Evolutionary conservation across 2,797 vertebrate genomes (phyloP), one percentile per base, ranked within the genome.

Genomic region (Platalea minor): DNA sequence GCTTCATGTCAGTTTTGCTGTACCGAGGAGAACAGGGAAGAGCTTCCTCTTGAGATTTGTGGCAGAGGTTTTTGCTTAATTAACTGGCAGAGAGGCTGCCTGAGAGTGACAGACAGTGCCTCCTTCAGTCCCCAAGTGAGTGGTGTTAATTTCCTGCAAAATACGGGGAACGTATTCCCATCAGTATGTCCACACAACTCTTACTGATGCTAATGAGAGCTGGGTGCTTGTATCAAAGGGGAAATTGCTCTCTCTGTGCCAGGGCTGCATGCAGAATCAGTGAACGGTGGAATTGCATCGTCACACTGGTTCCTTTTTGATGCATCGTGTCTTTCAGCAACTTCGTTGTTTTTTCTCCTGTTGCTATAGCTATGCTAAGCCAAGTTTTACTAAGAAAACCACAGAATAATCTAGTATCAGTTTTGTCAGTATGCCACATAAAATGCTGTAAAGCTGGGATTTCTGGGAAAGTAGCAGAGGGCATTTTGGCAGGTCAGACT

Each of bases 91-190:
- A 92, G 91, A 72, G 54, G 46, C 69, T 85, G 82, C 45, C 79
- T 83, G 86, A 84, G 89, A 85, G 60, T 96, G 96, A 96, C 95
- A 96, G 94, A 83, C 61, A 92, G 85, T 94, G 84, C 91, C 78
- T 97, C 88, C 96, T 96, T 95, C 79, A 85, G 89, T 96, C 78
- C 93, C 85, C 48, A 50, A 89, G 85, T 87, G 20, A 93, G 83
- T 78, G 81, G 83, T 85, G 93, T 93, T 97, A 93, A 97, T 97
- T 96, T 97, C 94, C 92, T 94, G 91, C 73, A 86, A 95, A 94
- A 81, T 91, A 43, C 21, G 67, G 69, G 81, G 48, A 75, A 63
- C 60, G 20, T 93, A 85, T 76, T 95, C 94, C 70, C 89, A 72
- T 89, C 86, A 73, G 78, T 85, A 63, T 81, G 88, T 97, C 94